Base-by-base conservation (phyloP, 2,797 vertebrate species). In the Brachymystax lenok region DNA sequence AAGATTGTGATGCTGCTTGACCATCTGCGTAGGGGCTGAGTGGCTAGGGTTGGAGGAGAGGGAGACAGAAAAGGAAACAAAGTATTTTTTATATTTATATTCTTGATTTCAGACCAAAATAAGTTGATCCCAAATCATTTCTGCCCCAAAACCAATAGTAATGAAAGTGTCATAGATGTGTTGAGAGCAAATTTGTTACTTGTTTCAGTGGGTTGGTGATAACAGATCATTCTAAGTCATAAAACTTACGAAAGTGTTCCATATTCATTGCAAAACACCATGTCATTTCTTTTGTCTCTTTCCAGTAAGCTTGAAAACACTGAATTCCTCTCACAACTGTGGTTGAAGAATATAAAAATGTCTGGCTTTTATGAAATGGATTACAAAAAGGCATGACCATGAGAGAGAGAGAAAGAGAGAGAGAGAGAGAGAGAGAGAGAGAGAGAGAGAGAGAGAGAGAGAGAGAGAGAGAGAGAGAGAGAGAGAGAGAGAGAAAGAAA, bases 241-340 rank as follows among this genome's bases (percentile, higher is more conserved):
- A 78, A 79, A 82, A 75, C 74, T 83, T 80, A 83, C 80, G 74
- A 88, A 87, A 76, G 17, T 10, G 63, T 67, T 85, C 56, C 83
- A 86, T 84, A 83, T 84, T 83, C 73, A 17, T 71, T 61, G 72
- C 17, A 10, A 84, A 85, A 71, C 88, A 40, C 84, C 84, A 87
- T 64, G 28, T 69, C 74, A 79, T 35, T n/a, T 35, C 3, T 54
- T 71, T 21, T 78, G 68, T 73, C 51, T 27, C 24, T 68, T 35
- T 80, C 35, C 52, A 51, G 21, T 64, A 69, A 74, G 52, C 33
- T 0, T 10, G 46, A 61, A 35, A 80, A 79, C 46, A 63, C 51
- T 68, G 46, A 79, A 79, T 52, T 79, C 61, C 69, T 68, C 63
- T 80, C 74, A 71, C 70, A 79, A 80, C 68, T 67, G 59, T 76